Evolutionary conservation across 2,888 invertebrate species (phyloP).

Genomic region (Polymixis lichenea): DNA sequence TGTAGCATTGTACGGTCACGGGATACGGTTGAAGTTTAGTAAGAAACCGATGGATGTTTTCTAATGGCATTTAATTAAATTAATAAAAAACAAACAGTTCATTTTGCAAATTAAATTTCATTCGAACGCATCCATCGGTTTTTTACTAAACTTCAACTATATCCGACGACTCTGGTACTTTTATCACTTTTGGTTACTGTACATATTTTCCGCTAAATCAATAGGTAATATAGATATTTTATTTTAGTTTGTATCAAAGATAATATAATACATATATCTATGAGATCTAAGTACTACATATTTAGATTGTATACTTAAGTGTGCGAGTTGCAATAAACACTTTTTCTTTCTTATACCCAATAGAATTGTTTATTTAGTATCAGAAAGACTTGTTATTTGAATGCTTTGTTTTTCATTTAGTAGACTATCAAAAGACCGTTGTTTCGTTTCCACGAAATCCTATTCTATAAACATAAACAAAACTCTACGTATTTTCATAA

Average conservation of each 20-base stretch:
- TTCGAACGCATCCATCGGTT: too few species aligned
- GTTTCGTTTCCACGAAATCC: neutral
- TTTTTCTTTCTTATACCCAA: neutral
- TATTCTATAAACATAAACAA: neutral
- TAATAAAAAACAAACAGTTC: too few species aligned
- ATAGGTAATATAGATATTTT: too few species aligned
- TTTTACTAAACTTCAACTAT: too few species aligned
- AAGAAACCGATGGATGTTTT: too few species aligned
- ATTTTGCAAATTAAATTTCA: too few species aligned
- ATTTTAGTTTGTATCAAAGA: neutral
- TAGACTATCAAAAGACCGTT: neutral
- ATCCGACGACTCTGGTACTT: too few species aligned
- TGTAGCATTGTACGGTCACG: neutral
- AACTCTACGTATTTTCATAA: neutral
- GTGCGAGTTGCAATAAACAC: neutral
- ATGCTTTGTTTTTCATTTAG: neutral
- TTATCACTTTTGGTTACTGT: too few species aligned
- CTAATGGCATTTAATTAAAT: too few species aligned
- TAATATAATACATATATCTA: too few species aligned
- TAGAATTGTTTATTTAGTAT: neutral
- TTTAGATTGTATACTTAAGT: neutral
- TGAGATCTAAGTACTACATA: neutral
- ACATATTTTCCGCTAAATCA: too few species aligned
- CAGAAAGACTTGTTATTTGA: neutral
- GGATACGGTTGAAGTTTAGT: too few species aligned